These are phyloP conservation scores for Rhinopomastus cyanomelas DNA, from an alignment of 2,113 vertebrate genomes.

Conservation along the genomic window DNA sequence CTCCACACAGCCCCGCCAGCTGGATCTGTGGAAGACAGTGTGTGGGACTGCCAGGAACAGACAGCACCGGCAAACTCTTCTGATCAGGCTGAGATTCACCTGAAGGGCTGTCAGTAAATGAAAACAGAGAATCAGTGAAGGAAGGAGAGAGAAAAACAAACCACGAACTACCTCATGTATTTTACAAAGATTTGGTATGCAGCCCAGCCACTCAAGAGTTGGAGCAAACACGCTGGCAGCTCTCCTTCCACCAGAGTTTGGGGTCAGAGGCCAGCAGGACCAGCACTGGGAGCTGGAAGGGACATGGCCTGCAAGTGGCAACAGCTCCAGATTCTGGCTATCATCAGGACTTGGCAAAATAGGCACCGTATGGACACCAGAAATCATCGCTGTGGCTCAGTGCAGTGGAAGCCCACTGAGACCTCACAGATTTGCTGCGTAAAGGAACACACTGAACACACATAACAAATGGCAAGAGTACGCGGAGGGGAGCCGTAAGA, in stretches of 20 bases:
- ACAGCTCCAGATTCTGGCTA: not conserved
- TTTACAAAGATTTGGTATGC: not conserved
- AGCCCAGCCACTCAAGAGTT: rapidly evolving
- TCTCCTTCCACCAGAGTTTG: not conserved
- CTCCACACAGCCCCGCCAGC: not conserved
- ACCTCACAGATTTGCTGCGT: not conserved
- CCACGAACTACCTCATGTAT: not conserved
- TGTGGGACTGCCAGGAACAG: rapidly evolving
- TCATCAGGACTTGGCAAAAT: not conserved
- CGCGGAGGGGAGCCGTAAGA: not conserved
- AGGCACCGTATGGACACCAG: not conserved
- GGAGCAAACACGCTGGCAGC: not conserved
- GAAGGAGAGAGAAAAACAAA: not conserved
- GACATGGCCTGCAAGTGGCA: not conserved
- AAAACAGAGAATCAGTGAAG: not conserved
- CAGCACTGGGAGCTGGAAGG: not conserved
- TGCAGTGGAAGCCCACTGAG: not conserved
- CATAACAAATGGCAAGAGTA: not conserved
- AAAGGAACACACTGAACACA: not conserved
- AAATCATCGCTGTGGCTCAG: not conserved
- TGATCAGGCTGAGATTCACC: not conserved
- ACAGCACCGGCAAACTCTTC: not conserved
- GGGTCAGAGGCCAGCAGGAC: not conserved
- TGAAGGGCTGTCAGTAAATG: not conserved
- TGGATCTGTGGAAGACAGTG: not conserved